Percentiles rank a stretch among this genome's conserved stretches.
Evolutionary conservation across 2,113 vertebrate genomes (phyloP).

Genomic region (Oncorhynchus gorbuscha): DNA sequence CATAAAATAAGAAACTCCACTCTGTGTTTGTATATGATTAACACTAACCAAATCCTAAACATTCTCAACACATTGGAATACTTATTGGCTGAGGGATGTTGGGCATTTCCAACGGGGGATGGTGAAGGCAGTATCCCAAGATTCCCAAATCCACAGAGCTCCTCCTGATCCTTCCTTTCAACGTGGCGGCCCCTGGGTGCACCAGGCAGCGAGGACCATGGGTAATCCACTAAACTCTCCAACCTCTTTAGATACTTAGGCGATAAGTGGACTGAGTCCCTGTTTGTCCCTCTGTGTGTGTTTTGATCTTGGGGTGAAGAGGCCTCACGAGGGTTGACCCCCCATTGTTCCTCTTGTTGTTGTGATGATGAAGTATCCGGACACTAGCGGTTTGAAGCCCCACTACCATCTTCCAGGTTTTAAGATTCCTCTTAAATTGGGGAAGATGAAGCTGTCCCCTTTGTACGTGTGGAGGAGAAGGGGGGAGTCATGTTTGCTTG

Average conservation of each 20-base stretch:
- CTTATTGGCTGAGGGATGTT: background rate
- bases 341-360: constrained; percentile 47
- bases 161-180: constrained; percentile 31
- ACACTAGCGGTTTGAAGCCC: constrained; percentile 29
- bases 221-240: constrained; percentile 65
- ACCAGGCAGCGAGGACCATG: constrained; percentile 51
- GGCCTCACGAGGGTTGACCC: constrained; percentile 38
- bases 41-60: background rate
- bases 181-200: constrained; percentile 26
- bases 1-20: too few relatives aligned
- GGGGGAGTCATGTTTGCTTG: constrained; percentile 30
- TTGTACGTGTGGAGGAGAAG: constrained; percentile 9
- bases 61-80: background rate
- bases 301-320: constrained; percentile 50
- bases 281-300: constrained; percentile 44
- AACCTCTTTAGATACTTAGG: constrained; percentile 61
- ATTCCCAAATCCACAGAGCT: background rate
- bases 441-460: constrained; percentile 53
- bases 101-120: background rate
- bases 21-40: too few relatives aligned
- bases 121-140: background rate
- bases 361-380: constrained; percentile 47
- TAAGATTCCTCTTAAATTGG: constrained; percentile 14
- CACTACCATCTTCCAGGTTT: constrained; percentile 14
- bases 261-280: constrained; percentile 54